Evolutionary conservation across 2,888 invertebrate species (phyloP).

Genomic region (Pedicia rivosa): DNA sequence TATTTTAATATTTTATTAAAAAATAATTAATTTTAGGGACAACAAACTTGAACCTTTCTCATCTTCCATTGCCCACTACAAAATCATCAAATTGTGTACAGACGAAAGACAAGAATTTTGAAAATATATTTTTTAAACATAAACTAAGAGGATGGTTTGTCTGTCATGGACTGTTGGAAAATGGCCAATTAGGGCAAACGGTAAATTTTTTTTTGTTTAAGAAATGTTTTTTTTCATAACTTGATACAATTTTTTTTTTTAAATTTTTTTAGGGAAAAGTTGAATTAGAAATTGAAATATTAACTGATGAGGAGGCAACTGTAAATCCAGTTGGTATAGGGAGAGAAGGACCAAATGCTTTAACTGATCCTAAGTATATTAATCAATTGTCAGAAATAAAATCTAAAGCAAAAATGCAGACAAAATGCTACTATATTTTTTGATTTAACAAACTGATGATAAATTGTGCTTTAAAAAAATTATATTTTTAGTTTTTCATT

Average conservation of each 20-base stretch:
- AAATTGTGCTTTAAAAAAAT: too few species aligned
- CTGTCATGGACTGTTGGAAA: conserved; percentile 24
- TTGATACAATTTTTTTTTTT: too few species aligned
- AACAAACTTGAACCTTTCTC: conserved; percentile 40
- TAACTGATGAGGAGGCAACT: conserved; percentile 41
- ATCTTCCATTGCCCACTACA: conserved; percentile 27
- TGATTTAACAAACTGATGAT: too few species aligned
- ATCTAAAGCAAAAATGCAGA: too few species aligned
- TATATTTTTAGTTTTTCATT: too few species aligned
- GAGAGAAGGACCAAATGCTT: conserved; percentile 41
- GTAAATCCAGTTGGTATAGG: conserved; percentile 47
- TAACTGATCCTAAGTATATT: conserved; percentile 46
- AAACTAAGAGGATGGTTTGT: conserved; percentile 56
- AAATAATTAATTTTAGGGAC: too few species aligned
- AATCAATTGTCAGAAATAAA: background rate
- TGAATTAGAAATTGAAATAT: conserved; percentile 46
- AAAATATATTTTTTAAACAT: conserved; percentile 47
- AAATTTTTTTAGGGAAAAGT: conserved; percentile 44
- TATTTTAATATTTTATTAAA: too few species aligned
- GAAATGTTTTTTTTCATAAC: background rate
- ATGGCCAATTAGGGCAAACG: conserved; percentile 20
- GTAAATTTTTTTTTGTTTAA: conserved; percentile 15
- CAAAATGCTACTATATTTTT: too few species aligned
- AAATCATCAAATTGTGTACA: conserved; percentile 32
- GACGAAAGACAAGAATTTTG: too few species aligned